These are phyloP conservation scores for Argopecten irradians DNA, from an alignment of 1,140 invertebrate species.

Conservation along the genomic window DNA sequence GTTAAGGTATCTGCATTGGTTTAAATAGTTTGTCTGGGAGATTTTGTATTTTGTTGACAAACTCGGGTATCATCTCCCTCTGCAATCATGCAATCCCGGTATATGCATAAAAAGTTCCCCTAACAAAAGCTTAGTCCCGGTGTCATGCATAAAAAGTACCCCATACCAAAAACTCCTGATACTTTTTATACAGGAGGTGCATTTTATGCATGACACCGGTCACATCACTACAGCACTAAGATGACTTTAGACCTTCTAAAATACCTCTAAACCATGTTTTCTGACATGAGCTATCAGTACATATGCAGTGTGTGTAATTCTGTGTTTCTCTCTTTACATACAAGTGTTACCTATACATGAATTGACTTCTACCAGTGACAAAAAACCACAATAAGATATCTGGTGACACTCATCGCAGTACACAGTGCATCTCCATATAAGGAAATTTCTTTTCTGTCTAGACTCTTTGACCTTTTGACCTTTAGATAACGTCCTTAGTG, in stretches of 20 bases:
- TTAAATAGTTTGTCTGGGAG: not conserved
- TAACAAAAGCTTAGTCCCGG: no score
- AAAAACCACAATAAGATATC: not conserved
- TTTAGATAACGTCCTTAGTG: not conserved
- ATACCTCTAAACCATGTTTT: not conserved
- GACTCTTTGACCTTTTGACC: not conserved
- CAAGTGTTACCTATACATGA: not conserved
- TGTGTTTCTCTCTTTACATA: not conserved
- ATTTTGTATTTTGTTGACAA: no score
- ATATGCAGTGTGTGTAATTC: not conserved
- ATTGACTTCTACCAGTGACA: not conserved
- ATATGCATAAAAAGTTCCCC: no score
- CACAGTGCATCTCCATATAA: not conserved
- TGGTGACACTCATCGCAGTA: not conserved
- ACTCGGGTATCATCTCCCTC: not conserved
- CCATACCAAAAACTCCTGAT: no score
- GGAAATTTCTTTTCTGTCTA: constrained; percentile 15
- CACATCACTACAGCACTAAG: not conserved
- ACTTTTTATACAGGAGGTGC: no score
- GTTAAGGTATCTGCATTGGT: not conserved
- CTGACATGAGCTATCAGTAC: not conserved
- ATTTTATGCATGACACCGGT: no score
- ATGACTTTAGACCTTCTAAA: not conserved
- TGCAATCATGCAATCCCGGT: no score
- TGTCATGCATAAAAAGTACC: no score